These are phyloP conservation scores for Indicator maculatus DNA, from an alignment of 2,113 vertebrate genomes.

Conservation along the genomic window DNA sequence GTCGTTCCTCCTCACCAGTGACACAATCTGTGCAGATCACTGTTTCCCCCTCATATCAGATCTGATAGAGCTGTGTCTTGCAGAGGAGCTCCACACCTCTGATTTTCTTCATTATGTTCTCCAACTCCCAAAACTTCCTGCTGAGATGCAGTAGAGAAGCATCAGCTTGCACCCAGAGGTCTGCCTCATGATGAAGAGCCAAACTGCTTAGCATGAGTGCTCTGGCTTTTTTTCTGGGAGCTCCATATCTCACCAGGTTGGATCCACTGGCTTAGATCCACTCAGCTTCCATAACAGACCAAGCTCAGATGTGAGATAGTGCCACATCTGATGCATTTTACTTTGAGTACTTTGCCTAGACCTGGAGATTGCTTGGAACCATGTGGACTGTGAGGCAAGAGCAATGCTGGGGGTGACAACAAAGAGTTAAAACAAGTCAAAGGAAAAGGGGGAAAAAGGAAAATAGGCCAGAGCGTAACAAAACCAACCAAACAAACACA, in stretches of 20 bases:
- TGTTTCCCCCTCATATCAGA: background rate
- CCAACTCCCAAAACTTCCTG: background rate
- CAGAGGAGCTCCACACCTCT: background rate
- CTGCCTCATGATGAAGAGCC: background rate
- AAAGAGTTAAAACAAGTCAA: background rate
- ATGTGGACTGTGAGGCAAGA: background rate
- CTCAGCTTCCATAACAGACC: background rate
- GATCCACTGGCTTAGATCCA: background rate
- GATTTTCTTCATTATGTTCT: background rate
- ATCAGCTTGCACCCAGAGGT: background rate
- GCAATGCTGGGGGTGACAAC: background rate
- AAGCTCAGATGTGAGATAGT: background rate
- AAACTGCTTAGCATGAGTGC: fast-evolving
- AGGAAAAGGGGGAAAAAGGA: fast-evolving
- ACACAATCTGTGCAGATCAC: fast-evolving
- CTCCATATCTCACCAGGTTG: background rate
- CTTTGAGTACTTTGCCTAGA: too few relatives aligned
- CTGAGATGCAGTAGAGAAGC: background rate
- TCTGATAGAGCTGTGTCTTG: background rate
- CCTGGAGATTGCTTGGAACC: background rate
- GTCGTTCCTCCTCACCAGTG: background rate
- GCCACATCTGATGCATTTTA: fast-evolving
- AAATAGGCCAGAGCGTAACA: background rate
- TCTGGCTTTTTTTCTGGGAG: background rate
- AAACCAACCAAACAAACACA: background rate